Evolutionary conservation across 2,888 invertebrate species (phyloP), one percentile per base, ranked within the genome.

Genomic region (Onthophagus sagittarius): DNA sequence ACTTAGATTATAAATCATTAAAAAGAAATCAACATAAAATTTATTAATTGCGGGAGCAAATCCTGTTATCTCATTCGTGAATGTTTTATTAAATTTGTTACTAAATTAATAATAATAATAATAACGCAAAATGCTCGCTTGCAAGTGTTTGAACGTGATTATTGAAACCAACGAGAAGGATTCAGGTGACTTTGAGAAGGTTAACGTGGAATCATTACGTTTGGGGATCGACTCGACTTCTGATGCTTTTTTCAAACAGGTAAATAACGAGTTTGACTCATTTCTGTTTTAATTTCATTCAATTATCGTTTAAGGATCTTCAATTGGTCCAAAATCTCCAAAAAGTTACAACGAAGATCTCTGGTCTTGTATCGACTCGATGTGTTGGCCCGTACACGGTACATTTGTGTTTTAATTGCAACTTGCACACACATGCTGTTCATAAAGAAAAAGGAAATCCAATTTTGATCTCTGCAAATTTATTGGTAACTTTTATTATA

Each of bases 61-160:
- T 23, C 23, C 23, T 23, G 23, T 23, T 23, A 23, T 23, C 23
- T 23, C 23, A 2, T 23, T 23, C 23, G 23, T 23, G 23, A 23
- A 23, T 23, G 23, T 23, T 23, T 23, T 23, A 23, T 23, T 23
- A 23, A 23, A 23, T 23, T 23, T 23, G 23, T 23, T 23, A 3
- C 3, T 23, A 23, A 23, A 73, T 71, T 69, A 72, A 72, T 69
- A 73, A 31, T 64, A 15, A 14, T 53, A 53, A 63, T n/a, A 33
- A 13, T 14, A 65, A 72, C 71, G 87, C n/a, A n/a, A 81, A 81
- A 89, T 89, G 89, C 86, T 90, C 83, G 89, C 91, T 82, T 94
- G 94, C 87, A 91, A 92, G 87, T 94, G 94, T 86, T 86, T 93
- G 81, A 94, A 94, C 86, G 88, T 93, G 80, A 87, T 88, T 79